Base-by-base conservation (phyloP, 2,113 vertebrate genomes). In the Odontophorus gujanensis region DNA sequence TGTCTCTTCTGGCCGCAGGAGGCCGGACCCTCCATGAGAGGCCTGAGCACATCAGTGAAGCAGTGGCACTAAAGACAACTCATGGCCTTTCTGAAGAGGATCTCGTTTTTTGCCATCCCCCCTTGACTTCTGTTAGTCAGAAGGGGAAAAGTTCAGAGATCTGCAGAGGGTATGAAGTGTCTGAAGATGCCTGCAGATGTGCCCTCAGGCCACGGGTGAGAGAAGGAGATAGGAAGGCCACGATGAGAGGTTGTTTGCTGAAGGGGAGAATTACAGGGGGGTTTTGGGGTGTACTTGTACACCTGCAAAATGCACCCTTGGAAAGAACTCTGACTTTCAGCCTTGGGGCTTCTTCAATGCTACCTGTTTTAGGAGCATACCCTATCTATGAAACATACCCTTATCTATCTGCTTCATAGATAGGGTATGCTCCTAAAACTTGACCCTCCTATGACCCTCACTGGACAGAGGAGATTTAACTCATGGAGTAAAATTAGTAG, bases 41-140 rank as follows among this genome's bases (percentile, higher is more conserved):
- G 32, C 53, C 36, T 2, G 11, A 67, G 32, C 1, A 1, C 0
- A 0, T 1, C 7, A 25, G 20, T 18, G 25, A 84, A 81, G 21
- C 18, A 58, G 11, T 0, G 3, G 14, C 30, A 13, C 12, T 45
- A 13, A 73, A 78, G n/a, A 22, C n/a, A 40, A 43, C 26, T 63
- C 1, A 0, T 14, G 28, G 43, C 18, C 45, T 34, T 85, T 77
- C 80, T 28, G 11, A 40, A 14, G 24, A 28, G 25, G 10, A n/a
- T 73, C 53, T 79, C 32, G 58, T 61, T 61, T 61, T 76, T n/a
- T 36, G 24, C 18, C 30, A 47, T 25, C 17, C 26, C 13, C n/a
- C 19, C 13, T 9, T 10, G 13, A 28, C 12, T 80, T 72, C 25
- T 30, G 48, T 19, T 16, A 2, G 0, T n/a, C 47, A 89, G 43